Percentiles rank a stretch among this genome's conserved stretches.
Conservation (phyloP, 1,140 invertebrate genomes). For the Psilanteris sp. region DNA sequence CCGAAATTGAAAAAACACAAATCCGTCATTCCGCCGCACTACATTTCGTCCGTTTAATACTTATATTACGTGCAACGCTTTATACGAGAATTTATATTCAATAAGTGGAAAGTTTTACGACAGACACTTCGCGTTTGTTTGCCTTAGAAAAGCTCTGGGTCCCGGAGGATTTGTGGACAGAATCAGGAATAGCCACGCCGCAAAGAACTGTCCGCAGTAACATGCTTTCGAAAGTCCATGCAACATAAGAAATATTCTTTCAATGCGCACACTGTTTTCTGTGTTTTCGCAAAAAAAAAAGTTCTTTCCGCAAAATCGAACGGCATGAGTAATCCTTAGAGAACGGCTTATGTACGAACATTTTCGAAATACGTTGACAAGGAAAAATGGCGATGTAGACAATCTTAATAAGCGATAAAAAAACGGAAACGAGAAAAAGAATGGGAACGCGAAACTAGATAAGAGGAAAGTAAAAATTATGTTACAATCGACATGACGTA, state of each 20-base stretch:
- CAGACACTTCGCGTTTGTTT: conserved; percentile 54
- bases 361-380: conserved; percentile 31
- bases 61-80: conserved; percentile 8
- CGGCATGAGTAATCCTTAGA: conserved; percentile 10
- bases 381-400: conserved; percentile 18
- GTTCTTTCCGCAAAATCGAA: conserved; percentile 16
- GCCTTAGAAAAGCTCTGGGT: conserved; percentile 35
- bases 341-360: conserved; percentile 22
- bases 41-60: conserved; percentile 25
- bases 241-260: conserved; percentile 62
- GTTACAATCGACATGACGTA: conserved; percentile 23
- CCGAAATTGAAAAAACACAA: conserved; percentile 15
- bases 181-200: conserved; percentile 47
- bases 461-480: conserved; percentile 30
- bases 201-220: conserved; percentile 23
- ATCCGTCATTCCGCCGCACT: conserved; percentile 10
- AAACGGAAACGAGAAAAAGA: too few relatives aligned
- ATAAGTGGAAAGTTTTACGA: conserved; percentile 49
- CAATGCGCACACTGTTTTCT: conserved; percentile 45
- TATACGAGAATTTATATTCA: conserved; percentile 53
- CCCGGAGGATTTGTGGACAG: conserved; percentile 56
- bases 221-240: conserved; percentile 15
- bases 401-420: conserved; percentile 39
- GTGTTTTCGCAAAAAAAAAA: conserved; percentile 25
- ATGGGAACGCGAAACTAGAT: background rate